phyloP scores from a whole-genome alignment of 2,888 invertebrate species.

The Acrobasis suavella region DNA sequence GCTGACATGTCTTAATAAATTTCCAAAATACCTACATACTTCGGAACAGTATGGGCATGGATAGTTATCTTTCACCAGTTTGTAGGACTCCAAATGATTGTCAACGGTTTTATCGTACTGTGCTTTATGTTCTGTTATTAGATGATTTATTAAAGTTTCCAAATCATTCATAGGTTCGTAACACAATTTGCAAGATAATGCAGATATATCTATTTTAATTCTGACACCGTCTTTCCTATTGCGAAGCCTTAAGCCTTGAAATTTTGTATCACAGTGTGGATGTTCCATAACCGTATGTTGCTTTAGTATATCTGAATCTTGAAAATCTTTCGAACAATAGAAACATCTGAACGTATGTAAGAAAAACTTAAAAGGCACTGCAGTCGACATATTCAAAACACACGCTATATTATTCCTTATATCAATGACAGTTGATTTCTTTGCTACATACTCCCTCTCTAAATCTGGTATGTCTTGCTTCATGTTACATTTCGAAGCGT shows the following conservation, averaged over 20 bases:
- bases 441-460: conserved; percentile 43
- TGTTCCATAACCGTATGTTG: conserved; percentile 58
- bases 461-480: conserved; percentile 34
- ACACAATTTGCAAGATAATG: conserved; percentile 58
- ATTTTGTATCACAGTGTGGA: conserved; percentile 57
- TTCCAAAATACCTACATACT: conserved; percentile 54
- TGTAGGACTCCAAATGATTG: conserved; percentile 51
- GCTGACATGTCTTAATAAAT: conserved; percentile 57
- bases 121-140: conserved; percentile 50
- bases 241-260: conserved; percentile 57
- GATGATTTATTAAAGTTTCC: conserved; percentile 48
- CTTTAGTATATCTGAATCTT: conserved; percentile 55
- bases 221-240: conserved; percentile 57
- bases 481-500: conserved; percentile 52
- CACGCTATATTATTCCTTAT: conserved; percentile 56
- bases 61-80: conserved; percentile 55
- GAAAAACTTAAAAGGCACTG: conserved; percentile 65
- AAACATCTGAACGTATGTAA: conserved; percentile 66
- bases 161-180: conserved; percentile 46
- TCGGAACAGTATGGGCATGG: conserved; percentile 58
- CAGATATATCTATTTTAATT: conserved; percentile 63
- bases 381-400: conserved; percentile 64
- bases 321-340: conserved; percentile 65
- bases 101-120: conserved; percentile 48
- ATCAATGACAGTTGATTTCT: conserved; percentile 48